phyloP scores from a whole-genome alignment of 2,113 vertebrate genomes.

The Austrofundulus limnaeus region DNA sequence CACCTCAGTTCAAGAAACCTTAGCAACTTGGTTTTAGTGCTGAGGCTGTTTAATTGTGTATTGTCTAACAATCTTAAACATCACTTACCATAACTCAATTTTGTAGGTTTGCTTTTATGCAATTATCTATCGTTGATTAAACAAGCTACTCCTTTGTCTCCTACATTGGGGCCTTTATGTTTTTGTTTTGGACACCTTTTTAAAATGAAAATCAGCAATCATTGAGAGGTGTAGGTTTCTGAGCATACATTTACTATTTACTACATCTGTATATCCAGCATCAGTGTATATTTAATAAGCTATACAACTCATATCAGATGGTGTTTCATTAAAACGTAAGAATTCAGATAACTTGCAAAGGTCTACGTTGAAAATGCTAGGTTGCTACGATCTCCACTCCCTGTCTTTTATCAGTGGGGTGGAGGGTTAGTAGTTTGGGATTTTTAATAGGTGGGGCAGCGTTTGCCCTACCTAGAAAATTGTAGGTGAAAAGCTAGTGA shows the following conservation, averaged over 20 bases:
- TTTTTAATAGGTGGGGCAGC: too few relatives aligned
- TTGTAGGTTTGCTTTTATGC: conserved; percentile 32
- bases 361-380: too few relatives aligned
- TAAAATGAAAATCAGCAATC: conserved; percentile 1
- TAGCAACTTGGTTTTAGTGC: conserved; percentile 6
- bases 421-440: too few relatives aligned
- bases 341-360: too few relatives aligned
- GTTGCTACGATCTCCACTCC: too few relatives aligned
- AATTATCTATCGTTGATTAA: conserved; percentile 41
- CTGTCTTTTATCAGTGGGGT: too few relatives aligned
- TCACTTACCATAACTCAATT: conserved; percentile 26
- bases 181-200: not conserved
- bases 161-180: not conserved
- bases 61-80: conserved; percentile 8
- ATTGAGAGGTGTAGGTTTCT: not conserved
- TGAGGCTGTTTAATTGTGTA: conserved; percentile 11
- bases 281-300: too few relatives aligned
- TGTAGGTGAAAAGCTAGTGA: not conserved
- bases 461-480: too few relatives aligned
- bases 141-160: not conserved
- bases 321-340: too few relatives aligned
- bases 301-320: too few relatives aligned
- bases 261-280: too few relatives aligned
- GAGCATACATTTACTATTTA: not conserved
- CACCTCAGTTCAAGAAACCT: not conserved